phyloP scores from a whole-genome alignment of 2,797 vertebrate genomes.

The Argya squamiceps region DNA sequence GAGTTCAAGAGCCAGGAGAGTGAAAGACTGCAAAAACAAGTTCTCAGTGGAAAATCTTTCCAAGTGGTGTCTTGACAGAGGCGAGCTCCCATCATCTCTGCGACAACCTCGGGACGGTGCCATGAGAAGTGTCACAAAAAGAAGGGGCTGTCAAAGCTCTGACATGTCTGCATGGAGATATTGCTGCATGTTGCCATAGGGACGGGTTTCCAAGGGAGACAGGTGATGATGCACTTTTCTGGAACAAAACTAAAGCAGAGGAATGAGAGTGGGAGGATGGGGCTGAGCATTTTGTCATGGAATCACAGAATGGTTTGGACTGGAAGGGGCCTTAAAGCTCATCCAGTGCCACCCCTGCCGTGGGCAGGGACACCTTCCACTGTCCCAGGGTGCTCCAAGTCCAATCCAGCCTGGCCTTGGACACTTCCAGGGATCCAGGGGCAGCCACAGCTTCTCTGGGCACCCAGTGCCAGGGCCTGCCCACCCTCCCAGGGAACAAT shows the following conservation, averaged over 20 bases:
- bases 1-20: not conserved
- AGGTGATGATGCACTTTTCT: not conserved
- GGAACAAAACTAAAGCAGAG: not conserved
- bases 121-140: not conserved
- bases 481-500: accelerated
- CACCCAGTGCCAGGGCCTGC: not conserved
- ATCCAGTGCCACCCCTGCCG: not conserved
- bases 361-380: not conserved
- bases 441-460: not conserved
- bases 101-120: not conserved
- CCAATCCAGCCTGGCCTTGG: not conserved
- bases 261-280: not conserved
- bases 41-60: not conserved
- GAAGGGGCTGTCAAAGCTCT: not conserved
- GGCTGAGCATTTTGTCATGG: not conserved
- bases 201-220: not conserved
- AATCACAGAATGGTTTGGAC: not conserved
- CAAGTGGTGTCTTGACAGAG: not conserved
- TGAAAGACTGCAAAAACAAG: not conserved
- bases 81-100: not conserved
- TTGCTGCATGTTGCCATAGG: not conserved
- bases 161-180: not conserved
- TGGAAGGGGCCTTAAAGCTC: not conserved
- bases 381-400: accelerated
- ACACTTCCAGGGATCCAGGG: not conserved